Evolutionary conservation across 1,140 invertebrate genomes (phyloP).

Genomic region (Cepaea nemoralis): DNA sequence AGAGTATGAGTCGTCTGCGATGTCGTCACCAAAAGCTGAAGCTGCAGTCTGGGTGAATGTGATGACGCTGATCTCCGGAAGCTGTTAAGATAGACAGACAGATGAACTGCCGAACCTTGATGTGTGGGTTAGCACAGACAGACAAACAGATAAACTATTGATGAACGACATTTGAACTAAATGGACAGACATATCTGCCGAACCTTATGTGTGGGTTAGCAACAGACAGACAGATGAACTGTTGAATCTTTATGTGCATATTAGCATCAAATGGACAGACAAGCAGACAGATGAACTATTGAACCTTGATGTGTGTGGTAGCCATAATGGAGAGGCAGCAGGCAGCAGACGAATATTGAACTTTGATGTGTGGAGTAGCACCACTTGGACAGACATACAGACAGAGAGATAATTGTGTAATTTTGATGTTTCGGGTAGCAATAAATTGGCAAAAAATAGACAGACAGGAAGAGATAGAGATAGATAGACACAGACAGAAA

Average conservation of each 20-base stretch:
- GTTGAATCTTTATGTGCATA: too few relatives aligned
- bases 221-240: too few relatives aligned
- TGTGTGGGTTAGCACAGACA: neutral
- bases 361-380: neutral
- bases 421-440: conserved; percentile 27
- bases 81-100: neutral
- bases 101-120: neutral
- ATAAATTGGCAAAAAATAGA: conserved; percentile 9
- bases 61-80: neutral
- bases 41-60: conserved; percentile 32
- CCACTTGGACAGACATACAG: conserved; percentile 19
- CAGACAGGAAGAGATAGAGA: conserved; percentile 21
- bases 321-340: neutral
- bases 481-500: conserved; percentile 45
- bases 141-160: neutral
- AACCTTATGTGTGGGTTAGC: too few relatives aligned
- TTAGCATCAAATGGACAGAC: neutral
- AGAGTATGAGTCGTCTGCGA: conserved; percentile 44
- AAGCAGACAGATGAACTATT: neutral
- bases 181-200: too few relatives aligned
- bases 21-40: conserved; percentile 45
- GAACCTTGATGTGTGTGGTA: neutral
- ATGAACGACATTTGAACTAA: neutral
- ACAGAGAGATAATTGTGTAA: too few relatives aligned
- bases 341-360: neutral